phyloP scores from a whole-genome alignment of 2,113 vertebrate species.

The Cinclus mexicanus region DNA sequence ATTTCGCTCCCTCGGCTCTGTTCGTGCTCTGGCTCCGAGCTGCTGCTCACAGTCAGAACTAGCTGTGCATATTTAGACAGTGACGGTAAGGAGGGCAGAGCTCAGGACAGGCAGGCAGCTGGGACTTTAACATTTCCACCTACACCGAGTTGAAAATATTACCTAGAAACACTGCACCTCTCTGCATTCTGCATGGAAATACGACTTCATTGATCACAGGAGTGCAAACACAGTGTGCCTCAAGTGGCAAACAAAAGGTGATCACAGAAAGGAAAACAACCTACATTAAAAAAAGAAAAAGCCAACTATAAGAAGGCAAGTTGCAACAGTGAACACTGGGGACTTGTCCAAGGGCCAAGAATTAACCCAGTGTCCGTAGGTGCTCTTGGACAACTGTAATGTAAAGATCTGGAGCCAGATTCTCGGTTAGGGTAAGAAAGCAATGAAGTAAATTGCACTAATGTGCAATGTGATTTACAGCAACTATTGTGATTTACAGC shows the following conservation, averaged over 20 bases:
- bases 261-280: constrained; percentile 4
- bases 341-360: constrained; percentile 54
- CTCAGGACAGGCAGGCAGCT: neutral
- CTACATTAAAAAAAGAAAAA: neutral
- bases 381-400: constrained; percentile 3
- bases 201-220: neutral
- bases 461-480: neutral
- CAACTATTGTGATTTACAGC: constrained; percentile 18
- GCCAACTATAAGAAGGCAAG: constrained; percentile 19
- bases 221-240: neutral
- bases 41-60: neutral
- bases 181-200: neutral
- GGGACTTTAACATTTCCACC: neutral
- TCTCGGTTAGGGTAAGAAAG: neutral
- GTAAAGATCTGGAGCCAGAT: neutral
- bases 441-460: neutral
- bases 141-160: neutral
- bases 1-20: neutral
- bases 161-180: neutral
- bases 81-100: neutral
- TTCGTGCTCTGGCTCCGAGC: neutral
- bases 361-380: neutral
- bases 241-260: neutral
- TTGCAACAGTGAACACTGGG: constrained; percentile 32
- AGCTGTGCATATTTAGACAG: neutral